phyloP scores from a whole-genome alignment of 2,888 invertebrate species.

The Coenonympha glycerion region DNA sequence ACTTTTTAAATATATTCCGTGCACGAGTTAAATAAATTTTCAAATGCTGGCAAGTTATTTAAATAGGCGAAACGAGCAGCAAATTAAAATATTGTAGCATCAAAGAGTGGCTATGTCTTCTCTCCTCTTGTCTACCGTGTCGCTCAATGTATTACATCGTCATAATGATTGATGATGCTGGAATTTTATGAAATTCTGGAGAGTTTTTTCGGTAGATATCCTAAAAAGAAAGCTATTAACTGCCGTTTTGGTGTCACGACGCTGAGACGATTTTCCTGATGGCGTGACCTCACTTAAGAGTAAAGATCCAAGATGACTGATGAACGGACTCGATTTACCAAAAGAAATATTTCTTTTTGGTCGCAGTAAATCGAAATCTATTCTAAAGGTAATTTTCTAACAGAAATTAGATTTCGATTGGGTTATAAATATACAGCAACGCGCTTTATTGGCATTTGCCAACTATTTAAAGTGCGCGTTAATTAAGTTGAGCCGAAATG shows the following conservation, averaged over 20 bases:
- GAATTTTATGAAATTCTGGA: constrained; percentile 1
- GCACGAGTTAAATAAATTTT: no score
- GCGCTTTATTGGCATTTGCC: no score
- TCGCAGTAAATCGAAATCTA: no score
- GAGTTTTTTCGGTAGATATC: constrained; percentile 3
- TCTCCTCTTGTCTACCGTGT: background rate
- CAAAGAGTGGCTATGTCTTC: background rate
- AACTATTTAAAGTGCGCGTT: no score
- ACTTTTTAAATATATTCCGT: no score
- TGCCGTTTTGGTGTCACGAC: background rate
- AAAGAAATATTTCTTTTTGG: background rate
- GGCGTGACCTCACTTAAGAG: background rate
- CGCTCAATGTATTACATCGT: background rate
- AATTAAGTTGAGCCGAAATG: no score
- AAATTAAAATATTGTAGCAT: no score
- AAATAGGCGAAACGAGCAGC: no score
- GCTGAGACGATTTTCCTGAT: background rate
- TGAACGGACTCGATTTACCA: background rate
- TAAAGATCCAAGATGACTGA: background rate
- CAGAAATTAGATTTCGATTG: no score
- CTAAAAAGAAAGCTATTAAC: constrained; percentile 6
- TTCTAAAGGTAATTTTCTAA: no score
- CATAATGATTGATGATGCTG: background rate
- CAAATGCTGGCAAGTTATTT: no score
- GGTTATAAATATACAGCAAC: no score